These are phyloP conservation scores for Drosophila neotestacea DNA, from an alignment of 2,888 invertebrate genomes.

Conservation along the genomic window DNA sequence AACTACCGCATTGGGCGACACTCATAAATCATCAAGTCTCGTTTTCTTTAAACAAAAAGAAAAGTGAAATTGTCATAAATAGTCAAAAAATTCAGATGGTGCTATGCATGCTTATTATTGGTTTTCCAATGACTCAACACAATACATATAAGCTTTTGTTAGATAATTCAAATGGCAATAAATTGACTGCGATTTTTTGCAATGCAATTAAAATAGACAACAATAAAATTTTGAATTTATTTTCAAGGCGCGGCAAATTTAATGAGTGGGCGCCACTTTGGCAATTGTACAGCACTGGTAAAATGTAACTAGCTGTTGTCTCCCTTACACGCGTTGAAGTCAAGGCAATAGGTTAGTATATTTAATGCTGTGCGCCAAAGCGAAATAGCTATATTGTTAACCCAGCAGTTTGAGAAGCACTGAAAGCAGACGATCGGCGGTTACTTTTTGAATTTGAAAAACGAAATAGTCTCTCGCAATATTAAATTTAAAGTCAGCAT, in stretches of 20 bases:
- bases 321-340: conserved; percentile 1
- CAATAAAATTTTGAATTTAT: conserved; percentile 1
- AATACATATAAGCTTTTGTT: not conserved
- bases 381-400: not conserved
- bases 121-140: conserved; percentile 3
- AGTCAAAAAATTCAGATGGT: conserved; percentile 30
- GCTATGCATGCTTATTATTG: conserved; percentile 10
- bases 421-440: conserved; percentile 5
- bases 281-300: conserved; percentile 24
- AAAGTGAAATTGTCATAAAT: conserved; percentile 22
- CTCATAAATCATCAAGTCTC: conserved; percentile 54
- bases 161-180: conserved; percentile 5
- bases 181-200: not conserved
- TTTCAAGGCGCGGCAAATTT: conserved; percentile 21
- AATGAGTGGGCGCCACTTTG: not conserved
- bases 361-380: not conserved
- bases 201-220: conserved; percentile 3
- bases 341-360: fast-evolving
- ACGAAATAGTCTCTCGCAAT: not conserved
- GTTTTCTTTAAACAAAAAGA: conserved; percentile 21
- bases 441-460: not conserved
- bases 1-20: conserved; percentile 30
- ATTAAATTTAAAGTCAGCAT: not conserved
- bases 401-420: conserved; percentile 42
- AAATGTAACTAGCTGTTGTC: not conserved